Conservation (phyloP, 2,797 vertebrate species). For the Cephalopachus bancanus region DNA sequence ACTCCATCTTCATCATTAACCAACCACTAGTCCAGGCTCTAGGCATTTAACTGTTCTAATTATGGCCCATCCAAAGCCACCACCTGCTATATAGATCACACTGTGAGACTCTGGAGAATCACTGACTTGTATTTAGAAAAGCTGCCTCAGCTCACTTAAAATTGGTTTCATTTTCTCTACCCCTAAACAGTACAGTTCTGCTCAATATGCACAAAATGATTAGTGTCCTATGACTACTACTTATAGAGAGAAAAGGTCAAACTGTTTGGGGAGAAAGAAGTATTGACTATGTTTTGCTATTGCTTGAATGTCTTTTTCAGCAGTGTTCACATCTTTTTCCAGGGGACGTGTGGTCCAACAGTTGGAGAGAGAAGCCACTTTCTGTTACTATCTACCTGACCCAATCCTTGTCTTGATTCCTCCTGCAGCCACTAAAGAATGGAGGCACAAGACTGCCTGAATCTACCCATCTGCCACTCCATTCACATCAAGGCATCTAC, state of each 20-base stretch:
- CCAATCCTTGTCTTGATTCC: not conserved
- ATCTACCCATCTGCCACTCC: not conserved
- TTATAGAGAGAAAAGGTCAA: not conserved
- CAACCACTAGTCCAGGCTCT: not conserved
- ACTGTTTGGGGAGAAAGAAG: not conserved
- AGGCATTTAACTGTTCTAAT: not conserved
- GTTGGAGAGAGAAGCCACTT: not conserved
- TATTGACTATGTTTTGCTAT: not conserved
- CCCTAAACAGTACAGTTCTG: not conserved
- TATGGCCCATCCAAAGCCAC: not conserved
- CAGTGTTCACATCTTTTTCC: not conserved
- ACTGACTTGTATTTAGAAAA: not conserved
- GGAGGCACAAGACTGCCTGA: fast-evolving
- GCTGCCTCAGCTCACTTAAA: not conserved
- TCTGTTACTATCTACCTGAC: not conserved
- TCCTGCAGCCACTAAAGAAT: not conserved
- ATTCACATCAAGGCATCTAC: not conserved
- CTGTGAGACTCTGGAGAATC: not conserved
- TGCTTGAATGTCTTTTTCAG: not conserved
- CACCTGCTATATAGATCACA: not conserved
- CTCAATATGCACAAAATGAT: not conserved
- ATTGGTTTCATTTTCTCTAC: not conserved
- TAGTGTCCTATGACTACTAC: not conserved
- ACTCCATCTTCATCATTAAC: not conserved
- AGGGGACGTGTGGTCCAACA: not conserved